Percentiles rank a stretch among this genome's conserved stretches.
These are phyloP conservation scores for Listrodromus nycthemerus DNA, from an alignment of 2,888 invertebrate species.

Conservation along the genomic window DNA sequence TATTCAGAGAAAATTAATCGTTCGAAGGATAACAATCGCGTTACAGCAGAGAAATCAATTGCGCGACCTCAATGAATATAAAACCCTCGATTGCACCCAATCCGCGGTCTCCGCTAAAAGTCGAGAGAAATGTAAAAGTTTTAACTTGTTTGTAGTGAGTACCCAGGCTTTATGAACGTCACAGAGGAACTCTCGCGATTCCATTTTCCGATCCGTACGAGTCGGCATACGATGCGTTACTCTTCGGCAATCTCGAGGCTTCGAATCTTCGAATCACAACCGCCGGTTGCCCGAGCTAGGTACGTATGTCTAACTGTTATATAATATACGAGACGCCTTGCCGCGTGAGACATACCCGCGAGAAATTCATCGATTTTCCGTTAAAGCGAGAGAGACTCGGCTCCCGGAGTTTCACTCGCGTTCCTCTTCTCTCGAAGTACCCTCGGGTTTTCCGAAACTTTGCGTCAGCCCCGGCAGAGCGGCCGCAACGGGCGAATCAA, in stretches of 20 bases:
- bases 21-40: background rate
- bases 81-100: slow-evolving; percentile 17
- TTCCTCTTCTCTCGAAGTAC: slow-evolving; percentile 12
- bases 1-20: background rate
- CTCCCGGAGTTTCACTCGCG: slow-evolving; percentile 41
- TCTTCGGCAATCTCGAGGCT: background rate
- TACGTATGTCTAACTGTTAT: background rate
- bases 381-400: slow-evolving; percentile 19
- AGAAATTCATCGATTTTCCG: slow-evolving; percentile 47
- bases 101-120: background rate
- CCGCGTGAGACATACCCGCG: background rate
- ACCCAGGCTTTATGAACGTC: slow-evolving; percentile 11
- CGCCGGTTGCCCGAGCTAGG: background rate
- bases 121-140: slow-evolving; percentile 31
- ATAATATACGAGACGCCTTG: background rate
- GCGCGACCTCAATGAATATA: background rate
- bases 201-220: slow-evolving; percentile 26
- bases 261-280: background rate
- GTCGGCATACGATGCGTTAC: background rate
- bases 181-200: slow-evolving; percentile 28
- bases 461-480: background rate
- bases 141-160: background rate
- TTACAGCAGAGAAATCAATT: background rate
- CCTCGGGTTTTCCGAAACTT: slow-evolving; percentile 49
- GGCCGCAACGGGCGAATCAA: slow-evolving; percentile 36